These are phyloP conservation scores for Spilarctia lutea DNA, from an alignment of 2,888 invertebrate genomes.

Conservation along the genomic window DNA sequence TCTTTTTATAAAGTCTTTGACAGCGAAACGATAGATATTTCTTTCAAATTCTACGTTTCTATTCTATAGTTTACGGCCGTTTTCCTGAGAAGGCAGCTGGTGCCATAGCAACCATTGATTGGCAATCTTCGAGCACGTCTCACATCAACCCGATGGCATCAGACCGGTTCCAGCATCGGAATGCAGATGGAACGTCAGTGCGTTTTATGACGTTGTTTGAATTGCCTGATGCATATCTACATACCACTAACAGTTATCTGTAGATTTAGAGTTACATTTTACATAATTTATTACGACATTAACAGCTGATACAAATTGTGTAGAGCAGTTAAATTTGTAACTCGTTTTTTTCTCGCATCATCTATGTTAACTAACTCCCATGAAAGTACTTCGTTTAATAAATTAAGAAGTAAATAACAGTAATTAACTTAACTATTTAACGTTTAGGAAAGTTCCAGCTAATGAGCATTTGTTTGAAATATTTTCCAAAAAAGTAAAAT, in stretches of 20 bases:
- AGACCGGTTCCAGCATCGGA: constrained; percentile 42
- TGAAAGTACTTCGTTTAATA: no score
- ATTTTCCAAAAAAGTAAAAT: no score
- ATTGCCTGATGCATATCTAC: constrained; percentile 28
- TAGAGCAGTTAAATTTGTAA: background rate
- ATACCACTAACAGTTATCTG: constrained; percentile 3
- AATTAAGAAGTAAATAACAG: background rate
- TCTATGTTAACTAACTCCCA: background rate
- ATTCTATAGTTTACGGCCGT: constrained; percentile 15
- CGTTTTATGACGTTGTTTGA: constrained; percentile 34
- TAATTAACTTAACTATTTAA: background rate
- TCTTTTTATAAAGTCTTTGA: background rate
- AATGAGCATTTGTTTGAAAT: background rate
- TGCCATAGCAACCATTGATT: constrained; percentile 38
- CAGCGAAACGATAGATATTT: background rate
- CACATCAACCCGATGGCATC: constrained; percentile 28
- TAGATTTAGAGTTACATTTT: background rate
- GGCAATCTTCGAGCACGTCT: constrained; percentile 33
- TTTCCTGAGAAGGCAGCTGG: constrained; percentile 20
- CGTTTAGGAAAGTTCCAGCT: background rate
- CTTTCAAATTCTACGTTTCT: constrained; percentile 10
- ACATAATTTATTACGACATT: background rate
- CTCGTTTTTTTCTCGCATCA: background rate
- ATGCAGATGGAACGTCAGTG: constrained; percentile 43
- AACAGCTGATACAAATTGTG: no score